Percentiles rank a stretch among this genome's conserved stretches.
These are phyloP conservation scores for Tetragnatha versicolor DNA, from an alignment of 1,140 invertebrate species.

Conservation along the genomic window DNA sequence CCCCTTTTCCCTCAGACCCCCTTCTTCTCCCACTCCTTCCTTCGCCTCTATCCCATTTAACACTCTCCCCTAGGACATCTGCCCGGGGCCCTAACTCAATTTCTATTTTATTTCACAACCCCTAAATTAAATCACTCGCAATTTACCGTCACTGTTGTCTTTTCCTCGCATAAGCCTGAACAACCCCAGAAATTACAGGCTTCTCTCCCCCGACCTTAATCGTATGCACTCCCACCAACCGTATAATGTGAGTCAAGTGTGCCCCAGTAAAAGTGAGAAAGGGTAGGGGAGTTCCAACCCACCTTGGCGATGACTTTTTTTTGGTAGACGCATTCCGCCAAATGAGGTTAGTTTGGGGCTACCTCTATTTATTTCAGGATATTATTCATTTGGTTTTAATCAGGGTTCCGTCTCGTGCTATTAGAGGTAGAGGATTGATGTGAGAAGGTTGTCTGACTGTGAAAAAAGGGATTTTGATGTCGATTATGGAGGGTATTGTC, in stretches of 20 bases:
- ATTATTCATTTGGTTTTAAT: too few relatives aligned
- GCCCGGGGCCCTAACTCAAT: conserved; percentile 29
- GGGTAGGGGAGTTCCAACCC: neutral
- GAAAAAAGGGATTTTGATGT: too few relatives aligned
- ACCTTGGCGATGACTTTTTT: too few relatives aligned
- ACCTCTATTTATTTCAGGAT: too few relatives aligned
- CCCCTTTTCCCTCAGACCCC: too few relatives aligned
- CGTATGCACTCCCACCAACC: conserved; percentile 31
- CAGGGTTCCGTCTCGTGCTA: too few relatives aligned
- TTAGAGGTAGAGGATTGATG: too few relatives aligned
- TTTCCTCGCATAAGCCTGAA: conserved; percentile 7
- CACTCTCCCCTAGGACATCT: neutral
- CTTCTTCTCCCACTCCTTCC: too few relatives aligned
- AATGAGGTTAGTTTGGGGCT: too few relatives aligned
- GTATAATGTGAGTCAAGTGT: conserved; percentile 46
- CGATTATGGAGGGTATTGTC: too few relatives aligned
- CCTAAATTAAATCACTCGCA: conserved; percentile 45
- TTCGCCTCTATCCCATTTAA: conserved; percentile 27
- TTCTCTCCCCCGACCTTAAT: neutral
- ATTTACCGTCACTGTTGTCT: conserved; percentile 4
- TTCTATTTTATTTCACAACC: conserved; percentile 11
- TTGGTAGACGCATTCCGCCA: too few relatives aligned
- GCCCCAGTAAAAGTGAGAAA: conserved; percentile 26
- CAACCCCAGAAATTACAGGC: conserved; percentile 28
- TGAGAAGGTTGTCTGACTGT: too few relatives aligned